phyloP scores from a whole-genome alignment of 2,888 invertebrate genomes.

The Saturnia pavonia region DNA sequence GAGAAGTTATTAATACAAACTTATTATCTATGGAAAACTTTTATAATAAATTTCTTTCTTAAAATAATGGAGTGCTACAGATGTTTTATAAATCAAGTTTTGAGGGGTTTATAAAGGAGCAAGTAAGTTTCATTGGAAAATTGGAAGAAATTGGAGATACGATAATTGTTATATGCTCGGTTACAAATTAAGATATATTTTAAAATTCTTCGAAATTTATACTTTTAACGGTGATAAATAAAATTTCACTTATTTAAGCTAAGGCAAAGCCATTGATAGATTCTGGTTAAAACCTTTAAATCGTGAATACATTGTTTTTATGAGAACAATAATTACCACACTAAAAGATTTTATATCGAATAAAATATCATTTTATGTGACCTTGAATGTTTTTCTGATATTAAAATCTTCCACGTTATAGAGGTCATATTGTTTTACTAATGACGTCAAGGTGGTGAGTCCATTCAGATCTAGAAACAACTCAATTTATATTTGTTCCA shows the following conservation, averaged over 20 bases:
- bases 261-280: not conserved
- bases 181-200: not conserved
- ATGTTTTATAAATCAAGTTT: not conserved
- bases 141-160: not conserved
- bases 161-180: not conserved
- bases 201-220: not conserved
- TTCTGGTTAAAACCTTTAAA: not conserved
- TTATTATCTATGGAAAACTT: too few species aligned
- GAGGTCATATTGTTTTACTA: not conserved
- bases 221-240: not conserved
- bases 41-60: too few species aligned
- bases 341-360: not conserved
- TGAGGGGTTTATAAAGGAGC: not conserved
- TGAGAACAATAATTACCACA: not conserved
- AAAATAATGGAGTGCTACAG: not conserved
- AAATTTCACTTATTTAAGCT: not conserved
- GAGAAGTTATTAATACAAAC: too few species aligned
- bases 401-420: not conserved
- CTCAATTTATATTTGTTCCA: not conserved
- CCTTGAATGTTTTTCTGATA: not conserved
- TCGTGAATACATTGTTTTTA: not conserved
- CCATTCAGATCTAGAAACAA: not conserved
- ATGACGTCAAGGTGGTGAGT: not conserved
- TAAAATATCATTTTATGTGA: not conserved
- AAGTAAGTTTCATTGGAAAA: not conserved